A percentile compares a stretch with the other conserved stretches of the same genome.
Evolutionary conservation across 2,888 invertebrate species (phyloP).

Genomic region (Opisthograptis luteolata): DNA sequence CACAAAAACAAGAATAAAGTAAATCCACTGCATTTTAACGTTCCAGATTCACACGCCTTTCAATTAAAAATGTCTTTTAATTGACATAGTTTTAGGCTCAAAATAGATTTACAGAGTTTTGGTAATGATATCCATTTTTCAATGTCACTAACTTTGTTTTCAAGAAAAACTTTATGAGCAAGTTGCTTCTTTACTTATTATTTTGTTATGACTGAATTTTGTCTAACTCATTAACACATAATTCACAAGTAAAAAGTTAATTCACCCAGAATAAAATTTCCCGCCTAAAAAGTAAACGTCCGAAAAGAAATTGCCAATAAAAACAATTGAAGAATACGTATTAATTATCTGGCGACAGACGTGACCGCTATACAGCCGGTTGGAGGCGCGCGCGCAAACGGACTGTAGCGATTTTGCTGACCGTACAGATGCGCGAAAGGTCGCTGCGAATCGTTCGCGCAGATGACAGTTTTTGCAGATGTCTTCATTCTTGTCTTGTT

Average conservation of each 20-base stretch:
- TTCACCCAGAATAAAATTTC: too few species aligned
- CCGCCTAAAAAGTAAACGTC: too few species aligned
- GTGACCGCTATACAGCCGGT: constrained; percentile 33
- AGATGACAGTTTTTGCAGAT: constrained; percentile 48
- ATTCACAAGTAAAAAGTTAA: too few species aligned
- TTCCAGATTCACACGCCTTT: not conserved
- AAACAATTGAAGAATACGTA: too few species aligned
- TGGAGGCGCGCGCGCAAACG: constrained; percentile 47
- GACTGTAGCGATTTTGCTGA: constrained; percentile 45
- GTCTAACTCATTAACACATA: too few species aligned
- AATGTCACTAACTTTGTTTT: too few species aligned
- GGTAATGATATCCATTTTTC: too few species aligned
- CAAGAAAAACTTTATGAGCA: too few species aligned
- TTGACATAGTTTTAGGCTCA: not conserved
- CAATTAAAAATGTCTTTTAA: not conserved
- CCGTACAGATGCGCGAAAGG: constrained; percentile 42
- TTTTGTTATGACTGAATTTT: too few species aligned
- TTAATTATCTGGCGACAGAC: not conserved
- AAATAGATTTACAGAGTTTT: not conserved
- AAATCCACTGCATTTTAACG: constrained; percentile 40
- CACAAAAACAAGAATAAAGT: constrained; percentile 34
- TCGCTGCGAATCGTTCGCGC: constrained; percentile 42
- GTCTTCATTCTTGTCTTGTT: constrained; percentile 24
- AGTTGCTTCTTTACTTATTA: too few species aligned
- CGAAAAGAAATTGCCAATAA: too few species aligned